Percentiles rank a stretch among this genome's conserved stretches.
phyloP scores from a whole-genome alignment of 2,113 vertebrate species.

The Stercorarius parasiticus region DNA sequence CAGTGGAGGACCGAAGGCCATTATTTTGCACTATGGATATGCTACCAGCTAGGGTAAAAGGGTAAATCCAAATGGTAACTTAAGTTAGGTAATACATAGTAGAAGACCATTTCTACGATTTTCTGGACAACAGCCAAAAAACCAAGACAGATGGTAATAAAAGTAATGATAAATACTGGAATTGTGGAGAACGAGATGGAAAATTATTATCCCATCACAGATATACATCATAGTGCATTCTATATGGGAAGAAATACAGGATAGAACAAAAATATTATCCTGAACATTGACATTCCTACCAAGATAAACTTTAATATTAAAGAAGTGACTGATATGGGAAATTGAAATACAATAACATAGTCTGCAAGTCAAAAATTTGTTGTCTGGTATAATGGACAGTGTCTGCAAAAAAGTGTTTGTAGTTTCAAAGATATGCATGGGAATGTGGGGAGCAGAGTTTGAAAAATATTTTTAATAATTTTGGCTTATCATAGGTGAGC shows the following conservation, averaged over 20 bases:
- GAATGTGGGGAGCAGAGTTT: not conserved
- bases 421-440: not conserved
- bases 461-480: not conserved
- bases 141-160: not conserved
- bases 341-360: not conserved
- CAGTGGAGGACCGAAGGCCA: not conserved
- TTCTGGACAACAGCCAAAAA: not conserved
- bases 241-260: not conserved
- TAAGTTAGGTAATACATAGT: not conserved
- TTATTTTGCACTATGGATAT: not conserved
- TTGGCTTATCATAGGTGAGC: not conserved
- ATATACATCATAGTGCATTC: not conserved
- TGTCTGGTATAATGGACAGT: not conserved
- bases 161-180: not conserved
- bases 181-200: not conserved
- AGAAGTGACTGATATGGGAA: not conserved
- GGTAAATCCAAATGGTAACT: not conserved
- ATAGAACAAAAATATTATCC: not conserved
- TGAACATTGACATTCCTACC: not conserved
- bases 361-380: not conserved
- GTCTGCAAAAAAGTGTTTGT: not conserved
- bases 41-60: not conserved
- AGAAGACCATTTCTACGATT: not conserved
- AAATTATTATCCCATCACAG: not conserved
- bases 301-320: not conserved